A percentile compares a stretch with the other conserved stretches of the same genome.
Conservation (phyloP, 2,888 invertebrate genomes). For the Lissocephala sabroskyi region DNA sequence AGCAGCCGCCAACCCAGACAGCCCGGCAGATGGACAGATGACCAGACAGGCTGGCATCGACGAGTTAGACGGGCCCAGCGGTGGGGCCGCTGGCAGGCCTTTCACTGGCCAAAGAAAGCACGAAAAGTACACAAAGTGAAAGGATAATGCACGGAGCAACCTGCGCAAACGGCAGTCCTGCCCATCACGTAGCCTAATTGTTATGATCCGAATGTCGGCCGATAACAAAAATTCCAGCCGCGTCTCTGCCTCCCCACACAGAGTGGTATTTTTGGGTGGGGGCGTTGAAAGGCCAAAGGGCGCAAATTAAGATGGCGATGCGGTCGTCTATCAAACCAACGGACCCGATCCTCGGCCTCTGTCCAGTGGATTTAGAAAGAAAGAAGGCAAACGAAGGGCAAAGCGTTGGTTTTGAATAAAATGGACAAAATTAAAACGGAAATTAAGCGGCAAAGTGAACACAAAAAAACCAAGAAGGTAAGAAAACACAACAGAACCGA, state of each 20-base stretch:
- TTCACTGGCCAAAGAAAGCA: too few species aligned
- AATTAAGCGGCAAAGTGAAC: slow-evolving; percentile 53
- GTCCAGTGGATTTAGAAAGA: too few species aligned
- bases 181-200: slow-evolving; percentile 37
- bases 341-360: too few species aligned
- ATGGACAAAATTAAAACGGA: slow-evolving; percentile 57
- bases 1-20: slow-evolving; percentile 14
- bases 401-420: slow-evolving; percentile 48
- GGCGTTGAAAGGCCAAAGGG: not conserved
- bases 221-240: slow-evolving; percentile 23
- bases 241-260: slow-evolving; percentile 15
- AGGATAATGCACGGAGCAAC: slow-evolving; percentile 21
- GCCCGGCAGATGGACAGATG: too few species aligned
- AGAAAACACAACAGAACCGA: not conserved
- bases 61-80: too few species aligned
- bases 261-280: not conserved
- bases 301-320: not conserved
- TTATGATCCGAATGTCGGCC: slow-evolving; percentile 48
- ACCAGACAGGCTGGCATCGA: too few species aligned
- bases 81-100: too few species aligned
- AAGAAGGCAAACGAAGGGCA: not conserved
- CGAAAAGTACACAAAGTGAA: too few species aligned
- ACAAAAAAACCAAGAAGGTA: not conserved
- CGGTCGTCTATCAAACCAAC: too few species aligned
- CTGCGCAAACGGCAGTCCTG: not conserved